Conservation (phyloP, 1,140 invertebrate species). For the Ruditapes philippinarum region DNA sequence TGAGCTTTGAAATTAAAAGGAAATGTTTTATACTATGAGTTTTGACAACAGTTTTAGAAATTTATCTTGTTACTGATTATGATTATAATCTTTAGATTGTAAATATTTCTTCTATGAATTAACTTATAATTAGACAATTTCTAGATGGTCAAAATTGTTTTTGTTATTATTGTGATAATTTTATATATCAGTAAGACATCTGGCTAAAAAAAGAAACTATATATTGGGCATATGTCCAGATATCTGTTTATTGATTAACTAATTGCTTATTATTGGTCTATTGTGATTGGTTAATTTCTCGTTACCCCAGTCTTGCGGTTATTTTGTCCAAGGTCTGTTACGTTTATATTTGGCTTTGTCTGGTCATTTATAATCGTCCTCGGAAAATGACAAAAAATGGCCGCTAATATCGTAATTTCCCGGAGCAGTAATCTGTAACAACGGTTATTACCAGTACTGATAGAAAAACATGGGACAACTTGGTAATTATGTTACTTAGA, state of each 20-base stretch:
- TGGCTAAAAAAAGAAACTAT: too few relatives aligned
- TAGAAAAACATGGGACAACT: neutral
- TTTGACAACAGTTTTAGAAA: too few relatives aligned
- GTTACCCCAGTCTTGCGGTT: too few relatives aligned
- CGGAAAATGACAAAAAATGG: neutral
- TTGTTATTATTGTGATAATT: neutral
- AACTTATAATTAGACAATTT: too few relatives aligned
- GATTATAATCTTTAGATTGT: too few relatives aligned
- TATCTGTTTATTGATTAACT: slow-evolving; percentile 14
- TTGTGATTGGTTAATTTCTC: too few relatives aligned
- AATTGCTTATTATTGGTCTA: neutral
- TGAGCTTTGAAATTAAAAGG: too few relatives aligned
- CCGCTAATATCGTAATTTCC: neutral
- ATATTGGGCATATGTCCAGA: neutral
- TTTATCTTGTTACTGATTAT: too few relatives aligned
- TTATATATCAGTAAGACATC: slow-evolving; percentile 1
- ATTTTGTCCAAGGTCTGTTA: neutral
- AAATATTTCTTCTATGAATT: too few relatives aligned
- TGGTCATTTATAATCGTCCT: neutral
- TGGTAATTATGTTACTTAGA: neutral
- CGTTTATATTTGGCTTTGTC: neutral
- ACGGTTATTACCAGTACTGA: neutral
- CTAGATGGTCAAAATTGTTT: too few relatives aligned
- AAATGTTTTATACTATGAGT: too few relatives aligned
- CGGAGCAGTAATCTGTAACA: neutral